Evolutionary conservation across 2,113 vertebrate species (phyloP), one percentile per base, ranked within the genome.

Genomic region (Caranx melampygus): DNA sequence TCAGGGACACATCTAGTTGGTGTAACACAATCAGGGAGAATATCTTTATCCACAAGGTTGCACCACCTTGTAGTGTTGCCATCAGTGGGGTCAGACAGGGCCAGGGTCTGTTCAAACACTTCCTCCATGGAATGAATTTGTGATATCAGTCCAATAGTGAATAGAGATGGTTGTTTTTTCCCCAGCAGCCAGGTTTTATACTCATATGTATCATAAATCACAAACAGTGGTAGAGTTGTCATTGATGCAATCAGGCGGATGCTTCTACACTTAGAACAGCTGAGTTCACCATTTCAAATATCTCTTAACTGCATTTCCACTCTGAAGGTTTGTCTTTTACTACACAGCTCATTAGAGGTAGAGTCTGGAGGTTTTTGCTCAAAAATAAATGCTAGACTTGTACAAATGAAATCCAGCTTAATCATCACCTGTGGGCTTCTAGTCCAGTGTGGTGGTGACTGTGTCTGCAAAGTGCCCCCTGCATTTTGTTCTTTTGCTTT

Each of bases 101-200:
- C 47, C 35, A 26, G 26, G 26, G 26, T 72, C 65, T 45, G 66
- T 47, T 66, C 60, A 72, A 45, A 55, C 69, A 42, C 35, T 21
- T 21, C 40, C 20, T 65, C 55, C 70, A 70, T 73, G 71, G 55
- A 57, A 60, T 31, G 4, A 35, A 70, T 86, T 85, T 79, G 52
- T 77, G 63, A 70, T 64, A 34, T 64, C 55, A 52, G 54, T 72
- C 35, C 51, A 76, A 52, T 34, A 31, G 31, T 70, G 20, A 57
- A 51, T 60, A 13, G 52, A 40, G 45, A 83, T 12, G 51, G 75
- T 47, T 81, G 73, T 75, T 82, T 87, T 82, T 79, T 26, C 26
- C 54, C 62, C 14, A 79, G 37, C 67, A 75, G 79, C 63, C 79
- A 78, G 20, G 7, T 82, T 89, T 87, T 87, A 72, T 89, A 86